Evolutionary conservation across 2,113 vertebrate genomes (phyloP).

Genomic region (Pachypanchax playfairii): DNA sequence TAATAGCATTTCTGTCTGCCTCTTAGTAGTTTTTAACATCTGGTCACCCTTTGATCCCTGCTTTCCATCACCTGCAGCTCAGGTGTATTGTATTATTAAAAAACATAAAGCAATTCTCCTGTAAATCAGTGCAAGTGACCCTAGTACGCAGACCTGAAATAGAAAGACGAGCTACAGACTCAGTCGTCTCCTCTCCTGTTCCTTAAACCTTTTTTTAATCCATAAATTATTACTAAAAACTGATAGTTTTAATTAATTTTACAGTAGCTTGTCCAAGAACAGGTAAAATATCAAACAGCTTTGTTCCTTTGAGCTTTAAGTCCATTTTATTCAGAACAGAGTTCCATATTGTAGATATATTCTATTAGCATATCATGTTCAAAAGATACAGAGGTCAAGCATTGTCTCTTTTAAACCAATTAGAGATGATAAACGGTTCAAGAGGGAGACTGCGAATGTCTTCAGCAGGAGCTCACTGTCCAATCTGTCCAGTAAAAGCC

Average conservation of each 20-base stretch:
- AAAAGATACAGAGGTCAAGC: neutral
- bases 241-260: constrained; percentile 38
- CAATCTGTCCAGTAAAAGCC: constrained; percentile 5
- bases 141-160: constrained; percentile 15
- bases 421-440: constrained; percentile 2
- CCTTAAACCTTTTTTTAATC: constrained; percentile 9
- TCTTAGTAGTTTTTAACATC: no score
- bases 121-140: constrained; percentile 17
- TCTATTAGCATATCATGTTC: neutral
- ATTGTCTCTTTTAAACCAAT: neutral
- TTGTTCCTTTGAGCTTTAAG: neutral
- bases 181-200: constrained; percentile 25
- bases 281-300: constrained; percentile 29
- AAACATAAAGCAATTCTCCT: neutral
- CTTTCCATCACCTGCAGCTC: neutral
- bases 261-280: constrained; percentile 10
- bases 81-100: neutral
- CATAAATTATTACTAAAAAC: constrained; percentile 39
- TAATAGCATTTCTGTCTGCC: no score
- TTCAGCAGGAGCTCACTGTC: constrained; percentile 23
- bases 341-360: neutral
- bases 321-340: constrained; percentile 10
- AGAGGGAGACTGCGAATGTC: constrained; percentile 13
- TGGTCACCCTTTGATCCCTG: neutral
- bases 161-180: constrained; percentile 6